Base-by-base conservation (phyloP, 2,797 vertebrate species). In the Fistularia tabacaria region DNA sequence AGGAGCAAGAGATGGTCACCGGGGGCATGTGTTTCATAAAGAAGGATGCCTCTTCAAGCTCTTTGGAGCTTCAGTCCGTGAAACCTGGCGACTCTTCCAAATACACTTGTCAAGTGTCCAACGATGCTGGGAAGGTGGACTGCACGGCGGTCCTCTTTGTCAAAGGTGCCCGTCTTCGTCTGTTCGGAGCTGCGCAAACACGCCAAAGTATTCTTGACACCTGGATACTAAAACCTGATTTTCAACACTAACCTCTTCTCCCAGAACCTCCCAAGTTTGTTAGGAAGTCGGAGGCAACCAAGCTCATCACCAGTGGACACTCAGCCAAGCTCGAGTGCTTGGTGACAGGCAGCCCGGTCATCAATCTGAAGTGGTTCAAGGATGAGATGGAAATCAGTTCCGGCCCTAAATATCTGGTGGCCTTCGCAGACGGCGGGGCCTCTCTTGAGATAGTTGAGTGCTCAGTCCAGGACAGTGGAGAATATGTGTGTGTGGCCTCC, bases 101-200 rank as follows among this genome's bases (percentile, higher is more conserved):
- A 68, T 99, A 99, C 54, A 94, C 87, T 1, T 99, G 97, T 85
- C 93, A 94, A 87, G 91, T 98, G 51, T 91, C 90, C 84, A 99
- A 99, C 0, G 86, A 94, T 25, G 96, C 96, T 3, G 97, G 97
- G 57, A 92, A 90, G 54, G 92, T 92, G 84, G 91, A 92, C 49
- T 92, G 94, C 85, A 93, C 89, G 38, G 80, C 91, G 65, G 88
- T 88, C 62, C 90, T 99, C 57, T 97, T 98, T 90, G 96, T 99
- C 1, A 99, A 99, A 99, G 97, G 97, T 93, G 94, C 88, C 71
- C 59, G 51, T 77, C 61, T 81, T 84, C 57, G 64, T 10, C 10
- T 42, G 12, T 14, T 45, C 72, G 14, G 8, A 41, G 57, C 62
- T 55, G 57, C 64, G 64, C 74, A 15, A 54, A 13, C 25, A 50